Base-by-base conservation (phyloP, 2,113 vertebrate species). In the Galbula dea region DNA sequence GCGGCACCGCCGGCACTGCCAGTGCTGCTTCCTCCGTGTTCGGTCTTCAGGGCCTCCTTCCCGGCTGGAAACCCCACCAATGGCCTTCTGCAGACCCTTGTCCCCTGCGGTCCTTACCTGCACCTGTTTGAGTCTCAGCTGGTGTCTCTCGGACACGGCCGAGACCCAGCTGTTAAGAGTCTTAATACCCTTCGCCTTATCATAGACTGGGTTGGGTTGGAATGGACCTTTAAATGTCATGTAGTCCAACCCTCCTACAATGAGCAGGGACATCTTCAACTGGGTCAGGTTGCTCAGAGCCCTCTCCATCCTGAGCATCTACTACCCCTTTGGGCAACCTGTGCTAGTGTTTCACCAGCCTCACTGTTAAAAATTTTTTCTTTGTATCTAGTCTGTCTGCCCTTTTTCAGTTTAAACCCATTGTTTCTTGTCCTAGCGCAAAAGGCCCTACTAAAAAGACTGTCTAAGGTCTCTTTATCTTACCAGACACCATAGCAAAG, bases 401-500 rank as follows among this genome's bases (percentile, higher is more conserved):
- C 66, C 23, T 36, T 12, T 63, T 61, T 46, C 21, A 43, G 39
- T 65, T 67, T 48, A 49, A 34, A 67, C 18, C 17, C 45, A 36
- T 67, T 46, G n/a, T 15, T 15, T 32, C 23, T 36, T 34, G 45
- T 68, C 23, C 45, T 68, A 23, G 34, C 17, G 18, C 23, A 27
- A 27, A 15, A 68, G 15, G 45, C 22, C 23, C 12, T 27, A 11
- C 65, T 36, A 48, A 68, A 36, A 49, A 49, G n/a, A 26, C 17
- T 19, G 32, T 48, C 65, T 19, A 48, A 7, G 32, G 8, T 15
- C 15, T 22, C n/a, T 34, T 37, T 3, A 3, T 3, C 30, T 24
- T 10, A 24, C 16, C 66, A 2, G 23, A 1, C 17, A 8, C 49
- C 46, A 0, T 1, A 6, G 71, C 37, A 2, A 0, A 5, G 58